Evolutionary conservation across 2,888 invertebrate genomes (phyloP).

Genomic region (Diabrotica balteata): DNA sequence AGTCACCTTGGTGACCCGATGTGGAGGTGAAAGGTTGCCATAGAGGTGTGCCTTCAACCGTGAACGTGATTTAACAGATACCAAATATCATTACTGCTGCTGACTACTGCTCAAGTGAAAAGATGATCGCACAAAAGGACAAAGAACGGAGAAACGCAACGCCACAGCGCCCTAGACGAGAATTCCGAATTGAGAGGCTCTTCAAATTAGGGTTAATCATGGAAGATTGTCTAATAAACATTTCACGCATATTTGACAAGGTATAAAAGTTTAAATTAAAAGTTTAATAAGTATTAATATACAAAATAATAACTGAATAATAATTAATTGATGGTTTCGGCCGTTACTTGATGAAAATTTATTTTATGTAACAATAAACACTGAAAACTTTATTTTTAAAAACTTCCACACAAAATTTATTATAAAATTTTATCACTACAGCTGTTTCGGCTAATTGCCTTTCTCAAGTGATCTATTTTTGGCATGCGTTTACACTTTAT

Average conservation of each 20-base stretch:
- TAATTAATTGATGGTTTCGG: too few species aligned
- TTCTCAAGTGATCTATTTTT: too few species aligned
- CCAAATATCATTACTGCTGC: constrained; percentile 36
- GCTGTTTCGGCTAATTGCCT: too few species aligned
- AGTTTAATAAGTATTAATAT: too few species aligned
- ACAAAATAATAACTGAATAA: too few species aligned
- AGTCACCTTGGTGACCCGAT: constrained; percentile 54
- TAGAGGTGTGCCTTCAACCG: constrained; percentile 54
- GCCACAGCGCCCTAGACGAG: constrained; percentile 13
- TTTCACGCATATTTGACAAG: not conserved
- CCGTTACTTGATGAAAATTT: too few species aligned
- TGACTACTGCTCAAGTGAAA: constrained; percentile 36
- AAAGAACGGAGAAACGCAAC: constrained; percentile 27
- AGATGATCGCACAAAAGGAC: constrained; percentile 36
- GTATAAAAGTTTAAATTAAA: too few species aligned
- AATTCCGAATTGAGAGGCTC: constrained; percentile 18
- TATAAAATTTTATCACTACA: too few species aligned
- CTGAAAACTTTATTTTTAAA: too few species aligned
- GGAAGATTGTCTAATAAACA: constrained; percentile 15
- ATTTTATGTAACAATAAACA: too few species aligned
- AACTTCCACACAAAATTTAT: too few species aligned
- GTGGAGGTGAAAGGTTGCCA: constrained; percentile 57
- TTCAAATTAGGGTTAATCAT: constrained; percentile 21
- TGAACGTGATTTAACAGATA: constrained; percentile 45
- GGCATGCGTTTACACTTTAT: too few species aligned